Percentiles rank a stretch among this genome's conserved stretches.
These are phyloP conservation scores for Daptonema setosum DNA, from an alignment of 2,888 invertebrate species.

Conservation along the genomic window DNA sequence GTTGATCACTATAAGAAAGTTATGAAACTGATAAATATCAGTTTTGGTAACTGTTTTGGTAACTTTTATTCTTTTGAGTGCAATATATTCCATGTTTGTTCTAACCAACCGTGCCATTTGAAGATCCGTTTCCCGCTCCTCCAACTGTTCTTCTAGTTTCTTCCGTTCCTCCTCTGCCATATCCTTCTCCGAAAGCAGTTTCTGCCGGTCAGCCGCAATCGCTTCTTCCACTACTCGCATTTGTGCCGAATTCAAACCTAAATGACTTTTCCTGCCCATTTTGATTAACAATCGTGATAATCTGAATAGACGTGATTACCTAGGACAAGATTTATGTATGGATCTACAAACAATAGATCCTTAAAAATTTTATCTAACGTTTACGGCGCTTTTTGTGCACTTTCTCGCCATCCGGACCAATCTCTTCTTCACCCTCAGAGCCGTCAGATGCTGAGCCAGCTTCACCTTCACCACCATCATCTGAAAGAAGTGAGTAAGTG, in stretches of 20 bases:
- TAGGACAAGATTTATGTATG: too few relatives aligned
- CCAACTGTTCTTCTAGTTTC: slow-evolving; percentile 41
- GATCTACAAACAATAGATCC: too few relatives aligned
- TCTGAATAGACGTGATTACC: too few relatives aligned
- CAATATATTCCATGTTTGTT: neutral
- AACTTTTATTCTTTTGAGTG: too few relatives aligned
- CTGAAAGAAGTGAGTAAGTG: too few relatives aligned
- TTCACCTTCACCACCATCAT: neutral
- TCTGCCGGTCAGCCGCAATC: slow-evolving; percentile 32
- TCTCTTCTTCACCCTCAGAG: neutral
- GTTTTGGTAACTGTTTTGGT: too few relatives aligned
- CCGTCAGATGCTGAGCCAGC: neutral
- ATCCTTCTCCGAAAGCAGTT: slow-evolving; percentile 33
- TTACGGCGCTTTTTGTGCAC: slow-evolving; percentile 12
- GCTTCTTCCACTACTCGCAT: slow-evolving; percentile 33
- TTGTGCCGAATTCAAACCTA: slow-evolving; percentile 30
- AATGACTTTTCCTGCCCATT: neutral
- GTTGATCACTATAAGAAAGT: slow-evolving; percentile 41
- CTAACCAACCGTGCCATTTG: slow-evolving; percentile 39
- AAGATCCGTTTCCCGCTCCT: slow-evolving; percentile 47
- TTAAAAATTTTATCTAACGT: too few relatives aligned
- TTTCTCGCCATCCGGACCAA: slow-evolving; percentile 4
- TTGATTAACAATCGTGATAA: too few relatives aligned
- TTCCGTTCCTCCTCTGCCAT: slow-evolving; percentile 42
- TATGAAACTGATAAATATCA: neutral